These are phyloP conservation scores for Falco biarmicus DNA, from an alignment of 2,797 vertebrate genomes.

Conservation along the genomic window DNA sequence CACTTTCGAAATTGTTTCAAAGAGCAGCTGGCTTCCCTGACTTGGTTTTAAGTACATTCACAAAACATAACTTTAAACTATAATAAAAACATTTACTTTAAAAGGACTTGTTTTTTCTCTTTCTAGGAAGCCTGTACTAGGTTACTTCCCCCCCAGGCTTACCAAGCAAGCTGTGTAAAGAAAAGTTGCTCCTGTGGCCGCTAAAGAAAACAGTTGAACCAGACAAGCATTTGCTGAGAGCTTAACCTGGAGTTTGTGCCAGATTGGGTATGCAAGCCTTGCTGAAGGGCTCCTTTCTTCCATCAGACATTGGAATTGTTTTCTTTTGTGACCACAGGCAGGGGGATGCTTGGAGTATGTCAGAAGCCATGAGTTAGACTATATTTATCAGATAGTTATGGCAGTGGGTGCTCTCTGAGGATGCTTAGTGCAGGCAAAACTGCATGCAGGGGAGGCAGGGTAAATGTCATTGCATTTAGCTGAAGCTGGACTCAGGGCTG, in stretches of 20 bases:
- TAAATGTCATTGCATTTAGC: constrained; percentile 14
- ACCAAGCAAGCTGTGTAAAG: background rate
- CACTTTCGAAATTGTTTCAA: background rate
- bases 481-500: background rate
- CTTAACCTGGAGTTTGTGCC: background rate
- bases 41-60: background rate
- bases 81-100: background rate
- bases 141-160: background rate
- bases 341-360: background rate
- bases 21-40: background rate
- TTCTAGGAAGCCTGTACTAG: constrained; percentile 24
- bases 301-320: background rate
- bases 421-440: background rate
- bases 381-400: accelerated
- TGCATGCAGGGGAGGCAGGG: accelerated
- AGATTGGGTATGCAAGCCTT: background rate
- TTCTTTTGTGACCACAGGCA: background rate
- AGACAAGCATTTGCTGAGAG: constrained; percentile 17
- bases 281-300: background rate
- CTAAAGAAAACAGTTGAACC: background rate
- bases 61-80: background rate
- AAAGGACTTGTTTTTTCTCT: background rate
- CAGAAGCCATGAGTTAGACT: background rate
- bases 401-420: background rate
- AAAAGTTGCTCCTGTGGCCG: background rate